These are phyloP conservation scores for Phyllopteryx taeniolatus DNA, from an alignment of 2,113 vertebrate species.

Conservation along the genomic window DNA sequence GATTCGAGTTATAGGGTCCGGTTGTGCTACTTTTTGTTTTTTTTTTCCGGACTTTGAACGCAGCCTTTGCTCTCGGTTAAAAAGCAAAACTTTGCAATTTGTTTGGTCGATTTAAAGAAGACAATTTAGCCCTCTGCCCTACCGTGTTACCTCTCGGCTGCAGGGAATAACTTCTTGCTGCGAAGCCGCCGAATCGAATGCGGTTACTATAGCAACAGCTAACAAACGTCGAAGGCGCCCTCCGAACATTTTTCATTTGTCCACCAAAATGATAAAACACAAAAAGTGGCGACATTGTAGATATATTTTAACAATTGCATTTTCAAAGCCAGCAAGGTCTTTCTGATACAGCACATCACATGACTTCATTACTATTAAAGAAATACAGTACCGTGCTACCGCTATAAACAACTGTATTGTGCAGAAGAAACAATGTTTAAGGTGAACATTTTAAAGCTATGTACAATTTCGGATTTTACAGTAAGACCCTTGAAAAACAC, in stretches of 20 bases:
- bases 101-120: background rate
- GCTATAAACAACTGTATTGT: constrained; percentile 2
- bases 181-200: constrained; percentile 16
- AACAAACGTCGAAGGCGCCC: background rate
- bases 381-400: constrained; percentile 8
- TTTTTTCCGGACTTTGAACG: background rate
- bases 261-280: constrained; percentile 4
- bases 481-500: background rate
- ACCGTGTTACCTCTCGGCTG: constrained; percentile 13
- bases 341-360: constrained; percentile 33
- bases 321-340: constrained; percentile 17
- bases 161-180: background rate
- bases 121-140: background rate
- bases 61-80: background rate
- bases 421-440: background rate
- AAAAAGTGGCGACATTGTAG: constrained; percentile 1
- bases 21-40: too few species aligned
- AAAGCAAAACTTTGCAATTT: background rate
- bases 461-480: constrained; percentile 5
- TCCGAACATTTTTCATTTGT: background rate
- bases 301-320: constrained; percentile 26
- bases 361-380: background rate
- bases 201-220: constrained; percentile 40
- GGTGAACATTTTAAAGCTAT: constrained; percentile 3
- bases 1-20: too few species aligned